A percentile compares a stretch with the other conserved stretches of the same genome.
These are phyloP conservation scores for Ia io DNA, from an alignment of 2,113 vertebrate genomes.

Conservation along the genomic window DNA sequence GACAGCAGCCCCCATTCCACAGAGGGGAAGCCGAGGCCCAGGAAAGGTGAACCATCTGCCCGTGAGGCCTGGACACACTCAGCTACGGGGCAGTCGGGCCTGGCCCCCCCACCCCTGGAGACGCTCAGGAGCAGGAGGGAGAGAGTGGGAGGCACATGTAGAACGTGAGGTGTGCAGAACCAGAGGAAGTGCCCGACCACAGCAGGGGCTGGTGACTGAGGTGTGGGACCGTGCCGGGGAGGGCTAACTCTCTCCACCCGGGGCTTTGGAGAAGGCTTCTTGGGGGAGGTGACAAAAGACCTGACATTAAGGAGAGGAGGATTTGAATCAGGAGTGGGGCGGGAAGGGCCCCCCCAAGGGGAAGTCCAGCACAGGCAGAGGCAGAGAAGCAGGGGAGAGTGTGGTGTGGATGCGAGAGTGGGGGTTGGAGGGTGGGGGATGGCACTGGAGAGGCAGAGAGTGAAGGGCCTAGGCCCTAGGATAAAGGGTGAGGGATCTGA, in stretches of 20 bases:
- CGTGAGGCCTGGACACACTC: neutral
- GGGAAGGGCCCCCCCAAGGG: neutral
- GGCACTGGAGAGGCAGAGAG: neutral
- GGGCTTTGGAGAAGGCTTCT: neutral
- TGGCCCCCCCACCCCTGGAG: neutral
- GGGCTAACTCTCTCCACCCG: neutral
- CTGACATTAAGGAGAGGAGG: neutral
- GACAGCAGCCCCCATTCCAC: neutral
- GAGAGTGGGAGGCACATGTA: neutral
- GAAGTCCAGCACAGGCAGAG: neutral
- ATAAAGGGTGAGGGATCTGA: neutral
- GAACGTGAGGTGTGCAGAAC: neutral
- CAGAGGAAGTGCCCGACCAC: neutral
- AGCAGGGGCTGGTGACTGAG: neutral
- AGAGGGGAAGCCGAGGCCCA: neutral
- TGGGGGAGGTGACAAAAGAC: neutral
- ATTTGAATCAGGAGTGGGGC: neutral
- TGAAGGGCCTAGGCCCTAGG: neutral
- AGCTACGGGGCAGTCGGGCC: fast-evolving
- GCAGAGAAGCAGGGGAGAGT: neutral
- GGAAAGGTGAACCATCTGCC: neutral
- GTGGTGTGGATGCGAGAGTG: no score
- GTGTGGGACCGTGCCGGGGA: neutral
- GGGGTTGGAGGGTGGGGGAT: neutral
- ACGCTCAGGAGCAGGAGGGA: neutral